phyloP scores from a whole-genome alignment of 1,140 invertebrate species.

The Zaprionus ornatus region DNA sequence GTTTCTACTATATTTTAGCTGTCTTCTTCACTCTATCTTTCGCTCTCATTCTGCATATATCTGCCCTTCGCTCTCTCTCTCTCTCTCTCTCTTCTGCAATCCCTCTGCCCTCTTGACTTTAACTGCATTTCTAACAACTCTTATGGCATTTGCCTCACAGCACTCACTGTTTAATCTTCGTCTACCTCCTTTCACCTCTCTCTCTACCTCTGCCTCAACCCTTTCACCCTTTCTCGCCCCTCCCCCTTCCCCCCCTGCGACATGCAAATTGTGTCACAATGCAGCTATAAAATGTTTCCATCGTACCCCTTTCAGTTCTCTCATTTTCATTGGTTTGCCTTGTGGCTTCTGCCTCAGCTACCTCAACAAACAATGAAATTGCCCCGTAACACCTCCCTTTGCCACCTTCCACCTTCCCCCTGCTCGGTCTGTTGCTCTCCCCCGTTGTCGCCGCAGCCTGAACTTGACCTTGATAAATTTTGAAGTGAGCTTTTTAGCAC shows the following conservation, averaged over 20 bases:
- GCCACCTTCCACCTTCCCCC: neutral
- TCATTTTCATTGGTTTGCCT: conserved; percentile 36
- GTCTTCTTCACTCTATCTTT: neutral
- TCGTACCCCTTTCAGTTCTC: conserved; percentile 52
- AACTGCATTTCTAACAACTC: neutral
- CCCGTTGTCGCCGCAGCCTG: conserved; percentile 20
- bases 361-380: conserved; percentile 75
- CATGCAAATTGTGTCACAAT: conserved; percentile 56
- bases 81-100: neutral
- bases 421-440: neutral
- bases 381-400: conserved; percentile 5
- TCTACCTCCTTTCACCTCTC: neutral
- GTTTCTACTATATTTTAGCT: neutral
- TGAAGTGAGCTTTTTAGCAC: conserved; percentile 80
- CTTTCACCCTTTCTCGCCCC: neutral
- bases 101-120: neutral
- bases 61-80: too few relatives aligned
- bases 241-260: neutral
- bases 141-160: neutral
- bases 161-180: neutral
- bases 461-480: conserved; percentile 82
- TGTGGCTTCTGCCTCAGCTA: conserved; percentile 45
- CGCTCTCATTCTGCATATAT: too few relatives aligned
- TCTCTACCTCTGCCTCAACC: neutral
- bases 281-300: conserved; percentile 36